Evolutionary conservation across 2,888 invertebrate genomes (phyloP), one percentile per base, ranked within the genome.

Genomic region (Salticus scenicus): DNA sequence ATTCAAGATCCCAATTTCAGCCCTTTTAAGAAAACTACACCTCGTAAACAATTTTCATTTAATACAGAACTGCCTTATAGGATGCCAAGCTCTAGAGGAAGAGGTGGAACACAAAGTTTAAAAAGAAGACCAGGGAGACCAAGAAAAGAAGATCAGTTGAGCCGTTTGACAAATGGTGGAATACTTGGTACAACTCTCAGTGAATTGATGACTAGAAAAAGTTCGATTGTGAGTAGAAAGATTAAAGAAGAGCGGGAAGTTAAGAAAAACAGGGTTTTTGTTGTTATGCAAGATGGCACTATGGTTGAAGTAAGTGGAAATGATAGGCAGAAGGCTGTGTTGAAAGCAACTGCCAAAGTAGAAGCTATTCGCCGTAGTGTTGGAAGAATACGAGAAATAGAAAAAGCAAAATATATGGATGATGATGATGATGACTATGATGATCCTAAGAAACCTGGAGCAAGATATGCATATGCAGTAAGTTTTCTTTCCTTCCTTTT

Each of bases 251-350:
- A 86, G 20, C 69, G 86, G 0, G 83, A 83, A 71, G 82, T 83
- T 28, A 81, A 85, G 51, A 87, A 87, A 51, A 88, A 87, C 64
- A 78, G 88, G 8, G 75, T 88, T 8, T 88, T 88, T 87, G 88
- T 88, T 14, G 88, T 88, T 2, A 87, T 87, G 82, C 86, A 84
- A n/a, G 88, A 88, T 77, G 87, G 87, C 42, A 87, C 86, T 8
- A 88, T 87, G 78, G 87, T 88, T 1, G 88, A 88, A 66, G 86
- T 88, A 12, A 87, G 83, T 66, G 88, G 88, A 17, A 87, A 74
- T 70, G 88, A 87, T 67, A 67, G 86, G 0, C 84, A 85, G 33
- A 87, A 88, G 42, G 88, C 88, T 33, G 86, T 88, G 12, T 37
- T 78, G 47, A 85, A 86, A 74, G 88, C 88, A 10, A 86, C 85